Conservation (phyloP, 2,113 vertebrate genomes). For the Phainopepla nitens region DNA sequence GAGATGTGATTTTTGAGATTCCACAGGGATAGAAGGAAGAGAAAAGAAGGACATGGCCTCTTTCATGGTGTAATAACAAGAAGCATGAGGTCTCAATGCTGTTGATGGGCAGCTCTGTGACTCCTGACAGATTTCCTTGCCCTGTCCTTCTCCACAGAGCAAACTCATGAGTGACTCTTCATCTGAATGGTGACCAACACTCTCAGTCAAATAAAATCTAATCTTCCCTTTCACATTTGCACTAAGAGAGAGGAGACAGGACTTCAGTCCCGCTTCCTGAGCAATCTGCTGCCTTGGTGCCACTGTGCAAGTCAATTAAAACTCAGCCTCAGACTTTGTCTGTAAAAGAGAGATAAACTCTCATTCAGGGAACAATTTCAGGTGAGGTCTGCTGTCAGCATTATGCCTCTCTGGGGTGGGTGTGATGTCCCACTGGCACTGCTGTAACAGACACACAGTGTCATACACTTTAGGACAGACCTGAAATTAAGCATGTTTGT, state of each 20-base stretch:
- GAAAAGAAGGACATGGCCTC: not conserved
- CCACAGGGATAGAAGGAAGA: not conserved
- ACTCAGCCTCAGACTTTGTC: not conserved
- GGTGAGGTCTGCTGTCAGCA: not conserved
- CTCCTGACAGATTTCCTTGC: not conserved
- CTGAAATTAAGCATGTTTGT: not conserved
- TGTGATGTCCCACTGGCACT: not conserved
- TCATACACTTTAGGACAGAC: not conserved
- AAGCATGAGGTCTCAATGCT: not conserved
- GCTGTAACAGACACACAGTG: not conserved
- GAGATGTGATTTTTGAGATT: not conserved
- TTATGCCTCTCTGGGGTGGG: rapidly evolving
- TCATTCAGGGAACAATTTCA: not conserved
- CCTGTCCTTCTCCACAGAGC: not conserved
- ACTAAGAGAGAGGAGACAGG: not conserved
- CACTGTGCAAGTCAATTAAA: not conserved
- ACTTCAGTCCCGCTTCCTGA: not conserved
- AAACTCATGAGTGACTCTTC: not conserved
- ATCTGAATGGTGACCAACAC: not conserved
- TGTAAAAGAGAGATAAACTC: not conserved
- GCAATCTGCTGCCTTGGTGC: not conserved
- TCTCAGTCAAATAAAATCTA: not conserved
- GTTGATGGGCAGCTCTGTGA: not conserved
- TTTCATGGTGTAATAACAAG: not conserved
- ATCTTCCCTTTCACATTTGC: not conserved